Base-by-base conservation (phyloP, 2,888 invertebrate species). In the Rhimphoctona megacephalus region DNA sequence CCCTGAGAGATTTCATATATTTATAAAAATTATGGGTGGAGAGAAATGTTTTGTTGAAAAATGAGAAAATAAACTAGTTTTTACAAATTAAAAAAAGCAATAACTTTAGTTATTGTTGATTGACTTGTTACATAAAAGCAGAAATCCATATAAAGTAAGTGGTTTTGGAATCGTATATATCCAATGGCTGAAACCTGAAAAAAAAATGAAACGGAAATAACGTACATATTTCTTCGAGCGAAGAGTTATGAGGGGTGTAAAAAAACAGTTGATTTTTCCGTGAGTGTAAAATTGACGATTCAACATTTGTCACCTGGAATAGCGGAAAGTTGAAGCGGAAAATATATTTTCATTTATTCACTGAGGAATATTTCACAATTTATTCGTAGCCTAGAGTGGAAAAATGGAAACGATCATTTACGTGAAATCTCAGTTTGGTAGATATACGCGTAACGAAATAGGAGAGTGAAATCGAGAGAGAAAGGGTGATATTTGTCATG, bases 341-440 rank as follows among this genome's bases (percentile, higher is more conserved):
- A 81, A 86, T 77, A 54, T 77, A 72, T 77, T 81, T 66, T 57
- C 80, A 61, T 83, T 74, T 81, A 73, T 78, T 81, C 81, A 14
- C 30, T 25, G 43, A 30, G 67, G 72, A 77, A 76, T 74, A 70
- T 80, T 83, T 39, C 52, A 78, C 57, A 81, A 81, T 86, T 86
- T 73, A 81, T 76, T 73, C 83, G 73, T 49, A 39, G 52, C 70
- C 25, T 19, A 30, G 67, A 81, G 74, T 54, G 81, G 61, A 84
- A 84, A 86, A 86, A 84, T 83, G 81, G 81, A 46, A 69, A 70
- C 77, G 78, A 83, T 86, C 54, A 81, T 69, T 86, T 86, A 74
- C n/a, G 67, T 33, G 73, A 69, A 86, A 86, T 86, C 80, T 81
- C 66, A n/a, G 69, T 11, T 67, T 4, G 9, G 39, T 33, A 30